Conservation (phyloP, 2,797 vertebrate genomes). For the Falco naumanni region DNA sequence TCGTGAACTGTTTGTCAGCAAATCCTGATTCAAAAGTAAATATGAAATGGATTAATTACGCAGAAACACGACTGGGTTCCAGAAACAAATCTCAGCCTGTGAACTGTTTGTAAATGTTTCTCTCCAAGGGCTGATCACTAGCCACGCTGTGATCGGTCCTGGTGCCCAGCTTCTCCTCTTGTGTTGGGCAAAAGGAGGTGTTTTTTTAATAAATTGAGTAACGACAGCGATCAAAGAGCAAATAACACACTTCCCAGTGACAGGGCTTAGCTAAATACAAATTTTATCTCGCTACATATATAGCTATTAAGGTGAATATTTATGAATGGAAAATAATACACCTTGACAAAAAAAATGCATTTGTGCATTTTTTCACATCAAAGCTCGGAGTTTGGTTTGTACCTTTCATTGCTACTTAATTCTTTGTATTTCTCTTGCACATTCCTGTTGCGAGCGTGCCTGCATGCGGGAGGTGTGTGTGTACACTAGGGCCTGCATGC, state of each 20-base stretch:
- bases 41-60: slow-evolving; percentile 19
- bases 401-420: background rate
- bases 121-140: background rate
- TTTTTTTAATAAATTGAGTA: background rate
- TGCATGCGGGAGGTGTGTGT: background rate
- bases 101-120: background rate
- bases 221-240: background rate
- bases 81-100: background rate
- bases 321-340: slow-evolving; percentile 52
- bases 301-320: slow-evolving; percentile 42
- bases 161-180: background rate
- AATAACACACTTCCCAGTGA: background rate
- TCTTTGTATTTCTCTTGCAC: background rate
- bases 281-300: slow-evolving; percentile 23
- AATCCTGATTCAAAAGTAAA: slow-evolving; percentile 3
- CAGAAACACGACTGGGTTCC: background rate
- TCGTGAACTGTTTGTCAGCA: background rate
- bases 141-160: background rate
- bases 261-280: slow-evolving; percentile 57
- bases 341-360: background rate
- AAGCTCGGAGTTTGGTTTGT: background rate
- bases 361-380: background rate
- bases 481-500: background rate
- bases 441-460: background rate
- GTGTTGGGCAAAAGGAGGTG: background rate